A percentile compares a stretch with the other conserved stretches of the same genome.
Conservation (phyloP, 2,113 vertebrate genomes). For the Haemorhous mexicanus region DNA sequence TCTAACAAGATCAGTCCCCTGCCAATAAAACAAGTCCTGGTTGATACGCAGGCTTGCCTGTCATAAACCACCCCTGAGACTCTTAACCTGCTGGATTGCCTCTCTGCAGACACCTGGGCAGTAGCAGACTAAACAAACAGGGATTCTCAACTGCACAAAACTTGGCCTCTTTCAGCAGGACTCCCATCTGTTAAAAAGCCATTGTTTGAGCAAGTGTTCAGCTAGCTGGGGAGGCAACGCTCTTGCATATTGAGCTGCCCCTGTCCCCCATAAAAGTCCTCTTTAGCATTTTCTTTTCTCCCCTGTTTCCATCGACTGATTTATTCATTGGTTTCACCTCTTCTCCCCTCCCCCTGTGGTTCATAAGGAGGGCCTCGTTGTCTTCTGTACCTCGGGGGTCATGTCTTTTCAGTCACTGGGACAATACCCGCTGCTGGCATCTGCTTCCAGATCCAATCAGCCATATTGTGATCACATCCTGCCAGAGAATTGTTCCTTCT, state of each 20-base stretch:
- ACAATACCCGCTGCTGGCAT: slow-evolving; percentile 84
- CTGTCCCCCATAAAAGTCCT: slow-evolving; percentile 80
- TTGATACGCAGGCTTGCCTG: slow-evolving; percentile 11
- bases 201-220: slow-evolving; percentile 88
- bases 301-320: slow-evolving; percentile 89
- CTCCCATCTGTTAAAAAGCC: slow-evolving; percentile 96
- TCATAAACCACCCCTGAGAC: slow-evolving; percentile 56
- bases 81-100: slow-evolving; percentile 72
- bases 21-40: slow-evolving; percentile 42
- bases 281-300: slow-evolving; percentile 91
- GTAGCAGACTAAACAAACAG: slow-evolving; percentile 84
- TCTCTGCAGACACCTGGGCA: slow-evolving; percentile 82
- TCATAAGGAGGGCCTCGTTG: slow-evolving; percentile 79
- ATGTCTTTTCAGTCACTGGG: slow-evolving; percentile 85
- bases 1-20: neutral
- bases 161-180: slow-evolving; percentile 78
- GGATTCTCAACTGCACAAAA: slow-evolving; percentile 81
- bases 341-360: slow-evolving; percentile 80
- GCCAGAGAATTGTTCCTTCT: slow-evolving; percentile 84
- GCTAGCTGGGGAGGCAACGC: slow-evolving; percentile 74
- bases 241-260: slow-evolving; percentile 70
- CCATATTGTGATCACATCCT: slow-evolving; percentile 89
- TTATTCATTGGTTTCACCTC: slow-evolving; percentile 99
- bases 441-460: slow-evolving; percentile 87
- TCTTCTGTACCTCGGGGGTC: slow-evolving; percentile 79